phyloP scores from a whole-genome alignment of 2,113 vertebrate genomes.

The Erpornis zantholeuca region DNA sequence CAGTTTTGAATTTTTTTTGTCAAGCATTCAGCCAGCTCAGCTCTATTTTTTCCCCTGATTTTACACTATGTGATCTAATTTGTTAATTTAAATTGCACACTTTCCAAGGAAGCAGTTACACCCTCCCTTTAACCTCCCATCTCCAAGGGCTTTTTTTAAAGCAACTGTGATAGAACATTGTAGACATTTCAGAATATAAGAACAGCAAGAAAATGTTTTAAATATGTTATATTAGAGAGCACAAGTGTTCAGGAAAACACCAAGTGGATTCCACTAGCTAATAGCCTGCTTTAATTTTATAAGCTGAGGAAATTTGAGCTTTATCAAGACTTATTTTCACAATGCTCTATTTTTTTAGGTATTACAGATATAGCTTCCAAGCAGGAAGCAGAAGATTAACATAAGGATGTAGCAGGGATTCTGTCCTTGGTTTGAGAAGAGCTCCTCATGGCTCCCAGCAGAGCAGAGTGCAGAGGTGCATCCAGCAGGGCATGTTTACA shows the following conservation, averaged over 20 bases:
- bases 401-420: not conserved
- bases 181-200: not conserved
- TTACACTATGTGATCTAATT: not conserved
- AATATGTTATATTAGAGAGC: not conserved
- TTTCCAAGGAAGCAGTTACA: not conserved
- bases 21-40: not conserved
- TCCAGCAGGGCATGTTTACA: not conserved
- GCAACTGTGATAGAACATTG: not conserved
- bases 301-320: not conserved
- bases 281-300: not conserved
- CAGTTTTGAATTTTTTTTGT: not conserved
- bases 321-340: not conserved
- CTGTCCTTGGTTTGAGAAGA: not conserved
- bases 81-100: not conserved
- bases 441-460: not conserved
- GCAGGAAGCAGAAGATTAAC: not conserved
- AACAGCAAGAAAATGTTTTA: not conserved
- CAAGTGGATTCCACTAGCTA: not conserved
- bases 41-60: not conserved
- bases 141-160: not conserved
- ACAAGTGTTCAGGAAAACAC: not conserved
- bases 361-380: not conserved
- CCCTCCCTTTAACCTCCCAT: not conserved
- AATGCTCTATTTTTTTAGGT: not conserved
- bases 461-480: not conserved